These are phyloP conservation scores for Papio anubis DNA, from an alignment of 2,113 vertebrate species.

Conservation along the genomic window DNA sequence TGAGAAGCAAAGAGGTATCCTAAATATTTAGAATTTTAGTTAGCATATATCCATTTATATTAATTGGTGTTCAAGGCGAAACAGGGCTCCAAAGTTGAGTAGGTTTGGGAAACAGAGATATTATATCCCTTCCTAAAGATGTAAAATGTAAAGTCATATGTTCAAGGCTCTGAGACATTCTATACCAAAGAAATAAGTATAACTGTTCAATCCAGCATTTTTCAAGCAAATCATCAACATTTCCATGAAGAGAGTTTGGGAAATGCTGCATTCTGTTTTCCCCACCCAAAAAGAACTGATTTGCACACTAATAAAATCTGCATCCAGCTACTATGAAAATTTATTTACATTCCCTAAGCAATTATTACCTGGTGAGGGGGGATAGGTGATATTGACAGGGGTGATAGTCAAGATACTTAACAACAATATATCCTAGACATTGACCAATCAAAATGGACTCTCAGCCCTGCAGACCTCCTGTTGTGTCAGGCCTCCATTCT, in stretches of 20 bases:
- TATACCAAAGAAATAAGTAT: background rate
- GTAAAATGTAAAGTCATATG: background rate
- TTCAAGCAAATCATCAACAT: background rate
- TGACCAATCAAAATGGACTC: background rate
- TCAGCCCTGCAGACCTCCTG: background rate
- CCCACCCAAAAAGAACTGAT: background rate
- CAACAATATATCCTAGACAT: background rate
- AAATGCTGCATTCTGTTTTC: background rate
- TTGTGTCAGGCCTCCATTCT: background rate
- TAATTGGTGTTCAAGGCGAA: background rate
- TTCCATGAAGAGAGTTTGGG: background rate
- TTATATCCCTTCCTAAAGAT: background rate
- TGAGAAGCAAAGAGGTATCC: background rate
- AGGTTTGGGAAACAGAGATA: background rate
- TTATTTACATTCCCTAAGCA: conserved; percentile 9
- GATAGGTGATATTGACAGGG: background rate
- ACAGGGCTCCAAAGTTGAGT: background rate
- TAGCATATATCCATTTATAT: background rate
- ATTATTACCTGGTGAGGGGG: background rate
- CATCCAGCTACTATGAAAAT: background rate
- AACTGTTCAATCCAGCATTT: background rate
- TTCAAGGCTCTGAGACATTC: background rate
- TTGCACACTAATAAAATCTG: conserved; percentile 9
- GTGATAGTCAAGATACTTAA: background rate
- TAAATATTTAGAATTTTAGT: conserved; percentile 19